Evolutionary conservation across 2,113 vertebrate species (phyloP), one percentile per base, ranked within the genome.

Genomic region (Trematocara stigmaticum): DNA sequence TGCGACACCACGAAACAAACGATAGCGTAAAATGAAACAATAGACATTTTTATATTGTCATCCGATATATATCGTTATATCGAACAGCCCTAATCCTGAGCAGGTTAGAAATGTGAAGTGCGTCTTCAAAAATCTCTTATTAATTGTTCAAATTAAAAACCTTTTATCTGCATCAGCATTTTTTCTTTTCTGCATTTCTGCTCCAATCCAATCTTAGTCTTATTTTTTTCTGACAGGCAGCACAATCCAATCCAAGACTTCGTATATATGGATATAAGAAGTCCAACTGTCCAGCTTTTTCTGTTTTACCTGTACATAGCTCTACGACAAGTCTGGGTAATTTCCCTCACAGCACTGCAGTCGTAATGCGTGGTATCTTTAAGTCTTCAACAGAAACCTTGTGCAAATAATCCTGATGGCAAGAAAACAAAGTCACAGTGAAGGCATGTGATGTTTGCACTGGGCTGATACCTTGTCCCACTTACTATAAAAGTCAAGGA

Each of bases 201-300:
- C 78, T 45, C 78, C 74, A n/a, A 57, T 42, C 84, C 29, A 64
- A 87, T 88, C 83, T 92, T 88, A 4, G 35, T 20, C 42, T n/a
- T 76, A n/a, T 83, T 84, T 80, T 86, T 79, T 47, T 79, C 87
- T 80, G 87, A 81, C 86, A 74, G 86, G 66, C 82, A 4, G 56
- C 66, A 78, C 29, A 85, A 81, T 90, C 49, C 45, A 34, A 81
- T 69, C 74, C 81, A 71, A 56, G 47, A 80, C 61, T 84, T 92
- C 1, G 34, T 5, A 16, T 38, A 64, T 64, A 7, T 38, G 49
- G 51, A 78, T 52, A 85, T 4, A 5, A 85, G 29, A 74, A 74
- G 64, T 87, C 3, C n/a, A 47, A 29, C 59, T 84, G 10, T 86
- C 53, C 10, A 12, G 45, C n/a, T 81, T 59, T 82, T 82, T 45